Percentiles rank a stretch among this genome's conserved stretches.
These are phyloP conservation scores for Solenopsis invicta DNA, from an alignment of 1,140 invertebrate genomes.

Conservation along the genomic window DNA sequence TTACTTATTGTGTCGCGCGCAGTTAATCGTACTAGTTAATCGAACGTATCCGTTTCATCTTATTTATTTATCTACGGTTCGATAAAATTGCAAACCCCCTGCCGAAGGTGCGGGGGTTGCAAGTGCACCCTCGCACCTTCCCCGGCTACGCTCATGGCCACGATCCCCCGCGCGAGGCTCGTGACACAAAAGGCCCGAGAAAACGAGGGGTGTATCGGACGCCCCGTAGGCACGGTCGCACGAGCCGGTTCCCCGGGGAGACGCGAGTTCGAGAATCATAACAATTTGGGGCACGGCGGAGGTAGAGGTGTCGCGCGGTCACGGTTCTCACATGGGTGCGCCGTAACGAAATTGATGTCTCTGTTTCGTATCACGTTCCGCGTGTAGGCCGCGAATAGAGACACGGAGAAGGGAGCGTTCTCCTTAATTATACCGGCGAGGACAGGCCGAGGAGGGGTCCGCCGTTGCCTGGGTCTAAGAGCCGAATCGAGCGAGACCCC, in stretches of 20 bases:
- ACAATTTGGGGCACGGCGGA: conserved; percentile 73
- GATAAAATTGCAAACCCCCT: conserved; percentile 17
- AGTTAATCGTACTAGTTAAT: neutral
- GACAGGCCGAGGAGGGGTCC: neutral
- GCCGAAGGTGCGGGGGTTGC: neutral
- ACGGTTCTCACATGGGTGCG: conserved; percentile 73
- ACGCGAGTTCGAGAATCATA: conserved; percentile 75
- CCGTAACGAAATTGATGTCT: conserved; percentile 78
- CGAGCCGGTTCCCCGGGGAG: conserved; percentile 72
- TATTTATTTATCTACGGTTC: neutral
- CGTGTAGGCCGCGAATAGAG: conserved; percentile 59
- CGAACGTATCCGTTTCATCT: conserved; percentile 4
- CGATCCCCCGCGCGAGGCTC: conserved; percentile 6
- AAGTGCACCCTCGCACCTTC: conserved; percentile 19
- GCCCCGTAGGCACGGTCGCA: conserved; percentile 68
- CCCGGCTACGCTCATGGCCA: neutral
- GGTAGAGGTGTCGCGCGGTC: conserved; percentile 79
- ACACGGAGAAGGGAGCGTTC: conserved; percentile 48
- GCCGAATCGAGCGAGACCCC: conserved; percentile 5
- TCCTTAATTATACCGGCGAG: conserved; percentile 69
- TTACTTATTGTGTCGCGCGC: neutral
- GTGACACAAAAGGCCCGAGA: conserved; percentile 20
- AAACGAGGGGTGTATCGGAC: conserved; percentile 34
- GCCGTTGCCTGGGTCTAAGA: neutral
- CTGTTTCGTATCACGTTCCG: conserved; percentile 78